These are phyloP conservation scores for Haplotaxodon microlepis DNA, from an alignment of 2,113 vertebrate species.

Conservation along the genomic window DNA sequence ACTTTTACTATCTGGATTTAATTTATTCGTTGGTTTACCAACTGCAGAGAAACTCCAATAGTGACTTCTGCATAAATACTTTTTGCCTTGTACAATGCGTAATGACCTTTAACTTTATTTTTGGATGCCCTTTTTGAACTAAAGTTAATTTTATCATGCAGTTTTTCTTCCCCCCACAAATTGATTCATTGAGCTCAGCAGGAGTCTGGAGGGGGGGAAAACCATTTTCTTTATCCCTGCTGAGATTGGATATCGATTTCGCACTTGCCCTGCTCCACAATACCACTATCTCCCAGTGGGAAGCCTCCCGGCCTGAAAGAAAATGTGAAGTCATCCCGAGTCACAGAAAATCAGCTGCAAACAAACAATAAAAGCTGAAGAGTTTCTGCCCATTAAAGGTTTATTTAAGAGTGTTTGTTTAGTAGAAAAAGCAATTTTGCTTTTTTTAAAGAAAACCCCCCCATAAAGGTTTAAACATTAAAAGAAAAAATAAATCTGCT, in stretches of 20 bases:
- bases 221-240: constrained; percentile 48
- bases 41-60: neutral
- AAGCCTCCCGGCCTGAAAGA: constrained; percentile 8
- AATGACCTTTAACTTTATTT: constrained; percentile 29
- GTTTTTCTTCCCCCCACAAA: constrained; percentile 3
- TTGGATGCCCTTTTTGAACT: constrained; percentile 18
- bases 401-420: neutral
- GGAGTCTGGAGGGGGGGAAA: constrained; percentile 5
- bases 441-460: fast-evolving
- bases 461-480: neutral
- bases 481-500: neutral
- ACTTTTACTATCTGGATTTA: neutral
- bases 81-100: neutral
- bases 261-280: constrained; percentile 32
- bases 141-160: constrained; percentile 5
- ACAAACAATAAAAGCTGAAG: neutral
- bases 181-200: constrained; percentile 46
- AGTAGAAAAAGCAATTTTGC: neutral
- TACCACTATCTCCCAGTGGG: constrained; percentile 29
- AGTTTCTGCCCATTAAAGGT: neutral
- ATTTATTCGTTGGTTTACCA: neutral
- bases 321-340: constrained; percentile 41
- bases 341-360: constrained; percentile 15
- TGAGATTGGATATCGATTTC: constrained; percentile 69
- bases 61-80: neutral